phyloP scores from a whole-genome alignment of 2,888 invertebrate species.

The Drosophila antonietae region DNA sequence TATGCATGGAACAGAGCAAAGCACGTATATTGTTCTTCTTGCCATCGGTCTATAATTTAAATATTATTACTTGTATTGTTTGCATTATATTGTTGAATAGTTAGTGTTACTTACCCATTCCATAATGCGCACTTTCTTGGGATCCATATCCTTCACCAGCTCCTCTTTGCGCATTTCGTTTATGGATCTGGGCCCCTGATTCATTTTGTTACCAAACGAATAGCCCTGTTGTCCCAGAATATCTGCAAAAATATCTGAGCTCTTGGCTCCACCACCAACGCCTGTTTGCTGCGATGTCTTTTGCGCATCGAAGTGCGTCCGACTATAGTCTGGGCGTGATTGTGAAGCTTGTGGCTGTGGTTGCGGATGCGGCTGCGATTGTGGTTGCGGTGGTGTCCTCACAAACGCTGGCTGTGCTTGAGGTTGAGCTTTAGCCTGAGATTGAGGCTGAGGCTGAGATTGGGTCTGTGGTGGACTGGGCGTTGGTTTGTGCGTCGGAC shows the following conservation, averaged over 20 bases:
- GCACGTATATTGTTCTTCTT: slow-evolving; percentile 99
- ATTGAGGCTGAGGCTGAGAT: slow-evolving; percentile 78
- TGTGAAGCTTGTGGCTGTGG: slow-evolving; percentile 43
- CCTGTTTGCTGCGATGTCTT: slow-evolving; percentile 61
- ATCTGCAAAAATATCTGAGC: slow-evolving; percentile 93
- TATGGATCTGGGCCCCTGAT: slow-evolving; percentile 93
- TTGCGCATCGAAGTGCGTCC: slow-evolving; percentile 88
- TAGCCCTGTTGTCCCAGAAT: slow-evolving; percentile 95
- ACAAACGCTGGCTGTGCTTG: slow-evolving; percentile 32
- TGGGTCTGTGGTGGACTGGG: slow-evolving; percentile 67
- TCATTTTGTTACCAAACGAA: slow-evolving; percentile 90
- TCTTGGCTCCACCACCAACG: slow-evolving; percentile 62
- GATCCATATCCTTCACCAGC: slow-evolving; percentile 94
- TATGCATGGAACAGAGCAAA: slow-evolving; percentile 96
- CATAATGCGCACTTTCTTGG: slow-evolving; percentile 92
- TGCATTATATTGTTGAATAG: not conserved
- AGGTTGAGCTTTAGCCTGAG: slow-evolving; percentile 75
- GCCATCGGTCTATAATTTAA: slow-evolving; percentile 90
- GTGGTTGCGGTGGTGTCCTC: slow-evolving; percentile 34
- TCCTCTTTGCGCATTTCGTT: slow-evolving; percentile 97
- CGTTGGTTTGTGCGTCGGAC: slow-evolving; percentile 83
- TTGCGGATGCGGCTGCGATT: slow-evolving; percentile 26
- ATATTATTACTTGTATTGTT: not conserved
- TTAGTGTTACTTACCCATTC: slow-evolving; percentile 89
- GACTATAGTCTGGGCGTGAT: slow-evolving; percentile 86